Conservation (phyloP, 2,888 invertebrate species). For the Eupithecia abbreviata region DNA sequence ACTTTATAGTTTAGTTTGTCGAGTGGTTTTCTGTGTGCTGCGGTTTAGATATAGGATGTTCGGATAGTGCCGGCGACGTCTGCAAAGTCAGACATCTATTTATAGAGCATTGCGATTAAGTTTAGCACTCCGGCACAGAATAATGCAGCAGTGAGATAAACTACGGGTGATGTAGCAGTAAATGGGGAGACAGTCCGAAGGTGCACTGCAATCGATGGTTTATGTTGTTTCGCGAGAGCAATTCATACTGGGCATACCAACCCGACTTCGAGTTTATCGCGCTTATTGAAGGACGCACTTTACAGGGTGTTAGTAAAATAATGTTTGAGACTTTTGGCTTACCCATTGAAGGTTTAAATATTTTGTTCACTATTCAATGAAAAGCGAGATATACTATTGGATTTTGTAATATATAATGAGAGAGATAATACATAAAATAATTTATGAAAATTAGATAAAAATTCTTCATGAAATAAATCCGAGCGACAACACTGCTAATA, state of each 20-base stretch:
- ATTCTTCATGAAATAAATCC: not conserved
- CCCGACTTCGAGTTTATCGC: conserved; percentile 21
- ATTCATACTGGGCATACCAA: conserved; percentile 24
- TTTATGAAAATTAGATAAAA: not conserved
- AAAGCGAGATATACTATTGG: not conserved
- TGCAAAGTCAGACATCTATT: conserved; percentile 78
- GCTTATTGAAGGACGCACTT: conserved; percentile 17
- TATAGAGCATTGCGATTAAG: conserved; percentile 72
- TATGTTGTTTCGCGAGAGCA: conserved; percentile 45
- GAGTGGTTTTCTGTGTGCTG: conserved; percentile 48
- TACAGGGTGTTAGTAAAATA: not conserved
- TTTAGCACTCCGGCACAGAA: conserved; percentile 52
- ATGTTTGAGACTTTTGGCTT: not conserved
- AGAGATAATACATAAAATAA: no score
- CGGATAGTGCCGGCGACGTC: conserved; percentile 61
- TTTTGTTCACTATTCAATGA: not conserved
- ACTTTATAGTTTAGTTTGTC: conserved; percentile 46
- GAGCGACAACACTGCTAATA: not conserved
- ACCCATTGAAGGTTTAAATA: not conserved
- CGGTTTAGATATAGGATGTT: conserved; percentile 49
- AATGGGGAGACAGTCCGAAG: conserved; percentile 54
- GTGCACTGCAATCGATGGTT: conserved; percentile 57
- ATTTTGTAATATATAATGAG: not conserved
- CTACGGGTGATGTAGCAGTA: conserved; percentile 44
- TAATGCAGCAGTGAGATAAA: conserved; percentile 25